A percentile compares a stretch with the other conserved stretches of the same genome.
Conservation (phyloP, 2,888 invertebrate species). For the Xanthia icteritia region DNA sequence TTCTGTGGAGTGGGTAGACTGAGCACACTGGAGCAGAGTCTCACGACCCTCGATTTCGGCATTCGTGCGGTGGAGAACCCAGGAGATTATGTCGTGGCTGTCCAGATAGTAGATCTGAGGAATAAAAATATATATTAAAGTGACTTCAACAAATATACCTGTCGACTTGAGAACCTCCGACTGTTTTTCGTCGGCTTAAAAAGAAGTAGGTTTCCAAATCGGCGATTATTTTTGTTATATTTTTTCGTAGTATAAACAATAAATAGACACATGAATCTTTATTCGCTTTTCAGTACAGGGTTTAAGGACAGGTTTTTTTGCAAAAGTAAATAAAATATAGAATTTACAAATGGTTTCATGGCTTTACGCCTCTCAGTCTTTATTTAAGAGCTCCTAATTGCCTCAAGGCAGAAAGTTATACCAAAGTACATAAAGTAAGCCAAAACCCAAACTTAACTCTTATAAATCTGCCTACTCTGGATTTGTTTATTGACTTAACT, state of each 20-base stretch:
- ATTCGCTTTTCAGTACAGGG: not conserved
- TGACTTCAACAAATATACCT: not conserved
- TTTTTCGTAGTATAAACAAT: not conserved
- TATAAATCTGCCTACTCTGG: constrained; percentile 15
- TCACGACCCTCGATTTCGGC: constrained; percentile 88
- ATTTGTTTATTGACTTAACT: constrained; percentile 9
- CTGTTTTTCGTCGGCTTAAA: not conserved
- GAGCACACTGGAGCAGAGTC: constrained; percentile 93
- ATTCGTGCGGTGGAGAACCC: constrained; percentile 92
- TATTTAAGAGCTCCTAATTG: constrained; percentile 8
- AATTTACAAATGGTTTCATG: constrained; percentile 6
- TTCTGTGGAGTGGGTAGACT: constrained; percentile 91
- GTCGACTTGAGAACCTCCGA: not conserved
- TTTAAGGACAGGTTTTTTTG: not conserved
- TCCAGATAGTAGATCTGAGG: constrained; percentile 94
- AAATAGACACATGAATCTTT: not conserved
- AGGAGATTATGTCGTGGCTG: constrained; percentile 94
- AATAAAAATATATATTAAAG: not conserved
- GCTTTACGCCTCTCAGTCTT: too few relatives aligned
- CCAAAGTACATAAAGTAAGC: not conserved
- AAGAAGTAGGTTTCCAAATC: not conserved
- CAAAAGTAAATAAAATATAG: not conserved
- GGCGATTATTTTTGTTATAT: not conserved
- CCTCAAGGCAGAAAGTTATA: constrained; percentile 21
- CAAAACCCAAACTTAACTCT: constrained; percentile 4